Evolutionary conservation across 2,888 invertebrate species (phyloP), one percentile per base, ranked within the genome.

Genomic region (Agrochola lychnidis): DNA sequence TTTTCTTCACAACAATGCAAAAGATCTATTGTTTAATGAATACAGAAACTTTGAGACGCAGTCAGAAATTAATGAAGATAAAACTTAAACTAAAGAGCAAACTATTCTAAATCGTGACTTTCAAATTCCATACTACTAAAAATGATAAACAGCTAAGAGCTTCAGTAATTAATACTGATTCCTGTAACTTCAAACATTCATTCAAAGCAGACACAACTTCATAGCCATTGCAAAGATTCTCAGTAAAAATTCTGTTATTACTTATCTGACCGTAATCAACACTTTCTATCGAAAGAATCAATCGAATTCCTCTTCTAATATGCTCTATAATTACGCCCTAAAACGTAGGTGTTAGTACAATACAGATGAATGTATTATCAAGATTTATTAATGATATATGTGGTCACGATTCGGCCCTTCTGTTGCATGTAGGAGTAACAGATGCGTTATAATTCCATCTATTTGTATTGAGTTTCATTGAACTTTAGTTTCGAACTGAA

Each of bases 301-400:
- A 87, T 87, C 75, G 75, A 73, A 82, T 77, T 70, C 74, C 70
- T 78, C 7, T 53, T 73, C 45, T 81, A 79, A 78, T 80, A 73
- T 70, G 77, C 76, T 79, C 83, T 83, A 76, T 82, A 87, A 87
- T 87, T 87, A 87, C 80, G 70, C 81, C 66, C 57, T 74, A 64
- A 72, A 73, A 68, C 42, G 75, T 87, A 85, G 85, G 83, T 84
- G 85, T 82, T 73, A 73, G 63, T 73, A 86, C 40, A 80, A 68
- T 76, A 78, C 64, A 76, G 78, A 79, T 74, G 75, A 77, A 82
- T 83, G 83, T 77, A 81, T 83, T 74, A 79, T 83, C 70, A 72
- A 78, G 62, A 75, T 78, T 42, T 78, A 86, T 85, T 87, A 78
- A 87, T 87, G 79, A 84, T 82, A 14, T 74, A 66, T 73, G 73